These are phyloP conservation scores for Perdita meconis DNA, from an alignment of 2,888 invertebrate species.

Conservation along the genomic window DNA sequence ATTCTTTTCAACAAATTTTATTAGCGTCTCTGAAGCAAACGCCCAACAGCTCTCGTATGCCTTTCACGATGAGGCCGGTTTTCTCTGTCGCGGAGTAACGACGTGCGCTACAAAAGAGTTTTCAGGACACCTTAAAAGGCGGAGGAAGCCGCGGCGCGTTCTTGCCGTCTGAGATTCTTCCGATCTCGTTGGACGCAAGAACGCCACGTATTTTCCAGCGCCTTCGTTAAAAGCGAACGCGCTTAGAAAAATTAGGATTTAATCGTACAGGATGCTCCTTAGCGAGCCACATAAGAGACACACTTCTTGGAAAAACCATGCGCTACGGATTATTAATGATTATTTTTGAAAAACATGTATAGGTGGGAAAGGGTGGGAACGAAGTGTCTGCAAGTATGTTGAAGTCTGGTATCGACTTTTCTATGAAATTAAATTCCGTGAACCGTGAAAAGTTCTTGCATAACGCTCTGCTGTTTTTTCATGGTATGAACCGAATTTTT, in stretches of 20 bases:
- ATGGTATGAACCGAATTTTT: too few species aligned
- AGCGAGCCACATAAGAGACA: not conserved
- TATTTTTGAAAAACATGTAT: not conserved
- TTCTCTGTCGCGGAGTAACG: constrained; percentile 44
- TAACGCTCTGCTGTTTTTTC: too few species aligned
- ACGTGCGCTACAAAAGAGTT: constrained; percentile 52
- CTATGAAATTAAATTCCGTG: too few species aligned
- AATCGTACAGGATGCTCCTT: not conserved
- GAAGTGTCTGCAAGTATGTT: too few species aligned
- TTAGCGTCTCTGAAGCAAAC: constrained; percentile 41
- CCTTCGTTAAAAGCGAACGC: constrained; percentile 10
- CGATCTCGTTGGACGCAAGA: not conserved
- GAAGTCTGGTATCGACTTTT: too few species aligned
- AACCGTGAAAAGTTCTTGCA: too few species aligned
- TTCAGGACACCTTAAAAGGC: constrained; percentile 32
- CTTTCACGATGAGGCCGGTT: constrained; percentile 49
- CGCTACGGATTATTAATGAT: not conserved
- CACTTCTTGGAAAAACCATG: not conserved
- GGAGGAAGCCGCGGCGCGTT: constrained; percentile 14
- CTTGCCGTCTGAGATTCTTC: not conserved
- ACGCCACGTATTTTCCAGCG: constrained; percentile 6
- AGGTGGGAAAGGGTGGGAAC: too few species aligned
- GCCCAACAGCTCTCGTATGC: constrained; percentile 26
- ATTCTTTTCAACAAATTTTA: constrained; percentile 42
- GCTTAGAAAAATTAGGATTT: constrained; percentile 23